Base-by-base conservation (phyloP, 2,113 vertebrate species). In the Oryzias melastigma region DNA sequence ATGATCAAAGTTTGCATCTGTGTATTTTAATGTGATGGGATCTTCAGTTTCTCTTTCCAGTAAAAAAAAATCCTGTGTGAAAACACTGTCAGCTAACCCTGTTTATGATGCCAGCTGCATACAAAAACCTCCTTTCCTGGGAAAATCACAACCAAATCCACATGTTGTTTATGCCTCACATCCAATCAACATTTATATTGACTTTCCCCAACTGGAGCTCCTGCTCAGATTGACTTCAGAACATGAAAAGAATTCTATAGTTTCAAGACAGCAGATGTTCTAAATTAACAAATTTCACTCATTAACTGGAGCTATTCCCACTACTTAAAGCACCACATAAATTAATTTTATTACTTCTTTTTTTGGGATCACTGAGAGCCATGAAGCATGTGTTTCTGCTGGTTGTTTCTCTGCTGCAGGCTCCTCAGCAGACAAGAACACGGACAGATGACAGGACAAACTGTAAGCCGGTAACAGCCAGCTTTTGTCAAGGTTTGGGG, bases 401-500 rank as follows among this genome's bases (percentile, higher is more conserved):
- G 35, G 15, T 60, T 41, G 3, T 60, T n/a, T 47, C n/a, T 47
- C 16, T 61, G 29, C 49, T 73, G 40, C 46, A 75, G 41, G 50
- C 14, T 19, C 53, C 43, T 4, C 65, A 18, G 43, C 48, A 2
- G 5, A 46, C 55, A 0, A 50, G 25, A 0, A 7, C 47, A 22
- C 7, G 4, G 8, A 47, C 1, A n/a, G 14, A 69, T 13, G 50
- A 64, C 1, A 48, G 13, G 35, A 1, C 52, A 0, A 66, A 0
- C 7, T 89, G 86, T 72, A 71, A 24, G 15, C 76, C 86, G 0
- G 0, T 89, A 1, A 83, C 66, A 0, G 5, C 71, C 53, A 65
- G 10, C 54, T 85, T 87, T 22, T 90, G 88, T 52, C 70, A 58
- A 20, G 62, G 70, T 7, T 17, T 86, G 56, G 83, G 85, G 3